A percentile compares a stretch with the other conserved stretches of the same genome.
Evolutionary conservation across 2,797 vertebrate genomes (phyloP).

Genomic region (Myotis vivesi): DNA sequence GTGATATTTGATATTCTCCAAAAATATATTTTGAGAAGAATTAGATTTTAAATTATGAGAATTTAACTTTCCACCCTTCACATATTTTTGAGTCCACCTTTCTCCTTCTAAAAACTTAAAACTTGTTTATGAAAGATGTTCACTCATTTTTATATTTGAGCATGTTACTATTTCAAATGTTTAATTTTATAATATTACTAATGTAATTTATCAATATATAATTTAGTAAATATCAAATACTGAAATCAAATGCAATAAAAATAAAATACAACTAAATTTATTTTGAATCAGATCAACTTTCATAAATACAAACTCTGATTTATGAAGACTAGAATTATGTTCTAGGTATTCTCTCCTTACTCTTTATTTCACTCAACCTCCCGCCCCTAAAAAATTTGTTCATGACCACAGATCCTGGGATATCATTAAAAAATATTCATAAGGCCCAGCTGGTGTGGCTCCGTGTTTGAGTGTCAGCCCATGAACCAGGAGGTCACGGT

Average conservation of each 20-base stretch:
- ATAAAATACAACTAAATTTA: background rate
- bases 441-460: too few relatives aligned
- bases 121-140: background rate
- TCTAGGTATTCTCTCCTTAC: background rate
- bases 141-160: background rate
- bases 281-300: background rate
- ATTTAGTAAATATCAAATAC: background rate
- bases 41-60: background rate
- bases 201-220: background rate
- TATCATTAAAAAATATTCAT: background rate
- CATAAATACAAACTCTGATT: background rate
- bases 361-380: background rate
- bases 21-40: background rate
- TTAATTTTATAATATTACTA: background rate
- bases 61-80: background rate
- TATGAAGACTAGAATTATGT: conserved; percentile 26
- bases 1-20: background rate
- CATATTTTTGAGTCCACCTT: background rate
- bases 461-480: too few relatives aligned
- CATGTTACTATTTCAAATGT: background rate
- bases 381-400: background rate
- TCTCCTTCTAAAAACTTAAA: background rate
- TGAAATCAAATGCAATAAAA: background rate
- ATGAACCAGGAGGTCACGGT: too few relatives aligned
- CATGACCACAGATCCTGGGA: background rate